Percentiles rank a stretch among this genome's conserved stretches.
Evolutionary conservation across 2,888 invertebrate genomes (phyloP).

Genomic region (Miltochrista miniata): DNA sequence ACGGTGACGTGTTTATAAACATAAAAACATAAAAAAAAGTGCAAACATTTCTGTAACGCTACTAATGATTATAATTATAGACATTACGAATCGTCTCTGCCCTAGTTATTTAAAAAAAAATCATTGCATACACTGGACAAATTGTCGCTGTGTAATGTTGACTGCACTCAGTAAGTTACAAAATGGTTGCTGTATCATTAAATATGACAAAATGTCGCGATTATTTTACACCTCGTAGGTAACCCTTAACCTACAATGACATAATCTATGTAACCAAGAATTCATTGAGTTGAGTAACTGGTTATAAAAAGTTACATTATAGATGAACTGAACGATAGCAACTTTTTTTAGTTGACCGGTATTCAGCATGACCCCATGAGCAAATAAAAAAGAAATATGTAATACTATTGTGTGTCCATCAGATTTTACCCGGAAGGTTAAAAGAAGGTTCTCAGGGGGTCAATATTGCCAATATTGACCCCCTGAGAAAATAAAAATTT

Average conservation of each 20-base stretch:
- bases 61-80: background rate
- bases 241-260: conserved; percentile 9
- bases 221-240: conserved; percentile 11
- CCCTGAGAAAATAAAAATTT: too few relatives aligned
- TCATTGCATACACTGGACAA: background rate
- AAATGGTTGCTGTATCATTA: conserved; percentile 9
- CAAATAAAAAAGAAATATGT: background rate
- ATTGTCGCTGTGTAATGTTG: conserved; percentile 5
- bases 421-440: background rate
- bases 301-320: background rate
- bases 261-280: background rate
- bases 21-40: too few relatives aligned
- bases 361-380: background rate
- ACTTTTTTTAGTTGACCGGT: background rate
- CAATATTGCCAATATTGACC: too few relatives aligned
- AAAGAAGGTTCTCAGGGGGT: too few relatives aligned
- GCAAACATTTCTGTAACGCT: background rate
- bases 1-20: too few relatives aligned
- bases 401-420: background rate
- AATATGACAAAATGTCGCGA: conserved; percentile 12
- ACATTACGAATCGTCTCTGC: conserved; percentile 3
- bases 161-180: conserved; percentile 5
- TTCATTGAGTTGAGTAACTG: background rate
- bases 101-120: conserved; percentile 4
- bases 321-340: background rate